Percentiles rank a stretch among this genome's conserved stretches.
These are phyloP conservation scores for Nephila pilipes DNA, from an alignment of 1,140 invertebrate species.

Conservation along the genomic window DNA sequence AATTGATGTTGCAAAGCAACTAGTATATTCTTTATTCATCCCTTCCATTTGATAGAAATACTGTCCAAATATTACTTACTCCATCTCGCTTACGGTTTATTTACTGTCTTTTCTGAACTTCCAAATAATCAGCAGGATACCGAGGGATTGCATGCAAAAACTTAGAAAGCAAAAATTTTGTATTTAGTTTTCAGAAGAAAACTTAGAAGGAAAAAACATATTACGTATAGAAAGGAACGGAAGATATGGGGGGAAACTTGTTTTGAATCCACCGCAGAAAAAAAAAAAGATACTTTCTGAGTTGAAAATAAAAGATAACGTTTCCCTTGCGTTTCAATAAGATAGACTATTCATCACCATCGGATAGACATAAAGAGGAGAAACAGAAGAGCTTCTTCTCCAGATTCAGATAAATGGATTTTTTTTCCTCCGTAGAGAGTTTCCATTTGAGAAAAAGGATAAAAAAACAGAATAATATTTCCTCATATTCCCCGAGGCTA, in stretches of 20 bases:
- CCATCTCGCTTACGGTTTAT: background rate
- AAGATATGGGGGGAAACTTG: background rate
- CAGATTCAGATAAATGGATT: slow-evolving; percentile 48
- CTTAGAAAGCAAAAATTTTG: slow-evolving; percentile 15
- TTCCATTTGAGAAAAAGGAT: slow-evolving; percentile 40
- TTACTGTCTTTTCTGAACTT: background rate
- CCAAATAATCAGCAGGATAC: background rate
- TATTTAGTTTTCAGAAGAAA: background rate
- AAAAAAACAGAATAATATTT: slow-evolving; percentile 45
- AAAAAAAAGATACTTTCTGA: background rate
- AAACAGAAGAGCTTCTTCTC: slow-evolving; percentile 16
- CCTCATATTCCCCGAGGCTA: slow-evolving; percentile 41
- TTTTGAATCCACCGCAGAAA: slow-evolving; percentile 30
- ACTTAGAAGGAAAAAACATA: background rate
- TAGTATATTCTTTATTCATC: background rate
- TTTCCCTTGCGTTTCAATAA: slow-evolving; percentile 39
- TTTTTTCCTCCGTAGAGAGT: background rate
- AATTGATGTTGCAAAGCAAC: background rate
- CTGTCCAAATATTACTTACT: background rate
- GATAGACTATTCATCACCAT: slow-evolving; percentile 55
- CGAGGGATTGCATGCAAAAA: background rate
- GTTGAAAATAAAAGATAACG: slow-evolving; percentile 47
- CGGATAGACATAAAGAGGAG: slow-evolving; percentile 34
- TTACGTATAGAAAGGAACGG: background rate
- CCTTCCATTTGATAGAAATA: background rate